Percentiles rank a stretch among this genome's conserved stretches.
These are phyloP conservation scores for Echiichthys vipera DNA, from an alignment of 2,797 vertebrate species.

Conservation along the genomic window DNA sequence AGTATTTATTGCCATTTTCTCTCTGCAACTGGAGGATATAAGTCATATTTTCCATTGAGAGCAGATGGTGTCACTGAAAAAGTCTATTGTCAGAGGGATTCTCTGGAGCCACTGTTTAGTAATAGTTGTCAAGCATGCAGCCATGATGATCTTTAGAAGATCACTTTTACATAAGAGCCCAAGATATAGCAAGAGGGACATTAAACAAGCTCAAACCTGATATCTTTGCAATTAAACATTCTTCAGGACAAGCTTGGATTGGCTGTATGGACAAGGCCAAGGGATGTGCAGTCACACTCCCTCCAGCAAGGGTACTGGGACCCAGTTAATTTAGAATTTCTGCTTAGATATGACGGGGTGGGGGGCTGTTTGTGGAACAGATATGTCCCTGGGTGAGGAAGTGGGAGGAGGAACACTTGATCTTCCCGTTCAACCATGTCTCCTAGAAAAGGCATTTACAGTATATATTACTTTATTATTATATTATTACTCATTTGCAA, in stretches of 20 bases:
- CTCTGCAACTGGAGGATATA: not conserved
- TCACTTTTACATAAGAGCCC: not conserved
- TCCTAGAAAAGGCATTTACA: not conserved
- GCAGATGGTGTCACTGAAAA: not conserved
- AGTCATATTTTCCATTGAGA: constrained; percentile 4
- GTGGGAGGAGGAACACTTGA: not conserved
- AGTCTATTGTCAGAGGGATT: not conserved
- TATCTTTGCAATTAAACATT: constrained; percentile 7
- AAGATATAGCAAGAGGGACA: not conserved
- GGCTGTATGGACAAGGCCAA: constrained; percentile 11
- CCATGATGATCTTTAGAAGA: not conserved
- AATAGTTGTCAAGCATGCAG: not conserved
- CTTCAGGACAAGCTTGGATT: not conserved
- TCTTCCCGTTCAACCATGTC: not conserved
- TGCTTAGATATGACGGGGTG: no score
- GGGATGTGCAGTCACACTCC: not conserved
- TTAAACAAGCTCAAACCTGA: not conserved
- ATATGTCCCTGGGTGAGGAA: not conserved
- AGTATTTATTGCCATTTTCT: constrained; percentile 21
- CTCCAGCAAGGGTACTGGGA: constrained; percentile 14
- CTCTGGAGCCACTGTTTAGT: not conserved
- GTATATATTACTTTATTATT: no score
- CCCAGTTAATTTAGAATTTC: constrained; percentile 8
- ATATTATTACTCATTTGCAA: not conserved
- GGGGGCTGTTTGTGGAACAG: not conserved